Conservation (phyloP, 2,888 invertebrate genomes). For the Sphinx pinastri region DNA sequence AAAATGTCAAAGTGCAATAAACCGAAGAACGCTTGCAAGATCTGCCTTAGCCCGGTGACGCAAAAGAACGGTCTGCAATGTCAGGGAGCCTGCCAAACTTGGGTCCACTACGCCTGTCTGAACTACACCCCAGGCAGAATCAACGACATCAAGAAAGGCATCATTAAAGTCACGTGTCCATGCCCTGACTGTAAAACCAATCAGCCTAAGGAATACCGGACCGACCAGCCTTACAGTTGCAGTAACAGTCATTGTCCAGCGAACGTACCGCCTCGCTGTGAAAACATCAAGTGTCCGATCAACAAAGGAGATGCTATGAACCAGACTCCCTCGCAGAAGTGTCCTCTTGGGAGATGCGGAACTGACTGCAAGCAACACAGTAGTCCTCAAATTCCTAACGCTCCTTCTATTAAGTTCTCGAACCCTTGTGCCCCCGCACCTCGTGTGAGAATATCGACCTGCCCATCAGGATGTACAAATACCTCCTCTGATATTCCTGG, state of each 20-base stretch:
- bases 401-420: not conserved
- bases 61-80: conserved; percentile 66
- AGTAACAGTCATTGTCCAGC: conserved; percentile 61
- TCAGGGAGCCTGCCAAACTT: conserved; percentile 64
- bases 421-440: conserved; percentile 15
- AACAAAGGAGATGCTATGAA: conserved; percentile 36
- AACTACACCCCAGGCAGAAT: conserved; percentile 72
- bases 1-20: conserved; percentile 60
- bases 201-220: conserved; percentile 55
- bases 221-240: conserved; percentile 58
- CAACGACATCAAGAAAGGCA: conserved; percentile 64
- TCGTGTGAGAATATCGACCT: not conserved
- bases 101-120: conserved; percentile 69
- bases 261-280: conserved; percentile 55
- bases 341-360: conserved; percentile 50
- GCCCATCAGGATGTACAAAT: conserved; percentile 39
- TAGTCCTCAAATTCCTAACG: conserved; percentile 36
- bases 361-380: conserved; percentile 48
- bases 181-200: conserved; percentile 68
- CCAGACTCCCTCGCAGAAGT: conserved; percentile 36
- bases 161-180: conserved; percentile 68
- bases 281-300: conserved; percentile 45
- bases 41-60: conserved; percentile 62
- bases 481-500: conserved; percentile 40
- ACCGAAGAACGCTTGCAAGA: conserved; percentile 69